Conservation (phyloP, 2,797 vertebrate genomes). For the Chelonia mydas region DNA sequence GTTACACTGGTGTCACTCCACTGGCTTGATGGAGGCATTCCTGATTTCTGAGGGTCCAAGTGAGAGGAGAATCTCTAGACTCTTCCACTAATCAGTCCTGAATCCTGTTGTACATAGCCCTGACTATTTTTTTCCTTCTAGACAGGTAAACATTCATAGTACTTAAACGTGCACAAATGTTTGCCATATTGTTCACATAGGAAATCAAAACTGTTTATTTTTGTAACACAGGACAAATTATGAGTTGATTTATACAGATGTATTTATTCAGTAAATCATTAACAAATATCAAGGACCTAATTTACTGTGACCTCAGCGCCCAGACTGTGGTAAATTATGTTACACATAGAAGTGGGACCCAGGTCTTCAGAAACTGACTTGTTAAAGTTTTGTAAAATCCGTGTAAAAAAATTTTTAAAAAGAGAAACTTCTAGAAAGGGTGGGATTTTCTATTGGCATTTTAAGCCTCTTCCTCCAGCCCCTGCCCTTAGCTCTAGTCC, state of each 20-base stretch:
- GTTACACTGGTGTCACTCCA: rapidly evolving
- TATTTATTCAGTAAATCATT: constrained; percentile 76
- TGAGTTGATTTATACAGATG: constrained; percentile 76
- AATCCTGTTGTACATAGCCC: rapidly evolving
- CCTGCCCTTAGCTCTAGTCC: not conserved
- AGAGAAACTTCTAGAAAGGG: not conserved
- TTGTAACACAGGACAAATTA: constrained; percentile 68
- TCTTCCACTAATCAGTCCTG: rapidly evolving
- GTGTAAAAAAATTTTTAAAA: constrained; percentile 10
- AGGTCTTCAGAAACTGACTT: constrained; percentile 67
- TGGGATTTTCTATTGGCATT: not conserved
- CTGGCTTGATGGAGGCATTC: rapidly evolving
- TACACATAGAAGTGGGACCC: constrained; percentile 62
- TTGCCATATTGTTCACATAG: constrained; percentile 58
- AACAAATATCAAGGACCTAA: constrained; percentile 70
- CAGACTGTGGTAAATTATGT: constrained; percentile 70
- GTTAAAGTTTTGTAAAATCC: constrained; percentile 44
- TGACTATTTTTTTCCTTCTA: not conserved
- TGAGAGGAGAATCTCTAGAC: not conserved
- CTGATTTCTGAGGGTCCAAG: rapidly evolving
- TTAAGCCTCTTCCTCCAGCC: not conserved
- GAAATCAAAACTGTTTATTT: constrained; percentile 71
- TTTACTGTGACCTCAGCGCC: constrained; percentile 78
- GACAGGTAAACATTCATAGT: not conserved
- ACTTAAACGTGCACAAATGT: not conserved